A percentile compares a stretch with the other conserved stretches of the same genome.
phyloP scores from a whole-genome alignment of 2,113 vertebrate species.

The Psittacara wagleri region DNA sequence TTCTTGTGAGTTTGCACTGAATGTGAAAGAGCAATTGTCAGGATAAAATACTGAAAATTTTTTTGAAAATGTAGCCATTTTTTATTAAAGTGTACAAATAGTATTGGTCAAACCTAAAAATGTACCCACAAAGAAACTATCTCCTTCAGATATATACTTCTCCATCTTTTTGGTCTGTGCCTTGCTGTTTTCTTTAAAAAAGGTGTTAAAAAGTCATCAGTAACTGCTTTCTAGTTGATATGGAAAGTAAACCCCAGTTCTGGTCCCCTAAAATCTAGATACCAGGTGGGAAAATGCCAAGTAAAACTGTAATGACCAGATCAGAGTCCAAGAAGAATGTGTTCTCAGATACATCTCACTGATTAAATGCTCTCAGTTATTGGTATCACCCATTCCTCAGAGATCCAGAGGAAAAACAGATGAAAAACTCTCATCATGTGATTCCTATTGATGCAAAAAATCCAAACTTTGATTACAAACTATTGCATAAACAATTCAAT shows the following conservation, averaged over 20 bases:
- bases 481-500: neutral
- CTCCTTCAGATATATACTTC: neutral
- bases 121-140: fast-evolving
- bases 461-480: neutral
- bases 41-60: neutral
- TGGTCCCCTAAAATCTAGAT: neutral
- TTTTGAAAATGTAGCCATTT: neutral
- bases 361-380: neutral
- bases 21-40: neutral
- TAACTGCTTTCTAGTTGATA: neutral
- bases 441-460: neutral
- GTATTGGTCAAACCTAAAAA: neutral
- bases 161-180: neutral
- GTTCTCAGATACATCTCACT: neutral
- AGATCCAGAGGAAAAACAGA: neutral
- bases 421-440: neutral
- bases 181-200: neutral
- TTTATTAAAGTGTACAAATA: neutral
- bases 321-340: neutral
- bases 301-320: neutral
- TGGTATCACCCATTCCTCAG: neutral
- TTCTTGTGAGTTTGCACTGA: neutral
- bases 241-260: fast-evolving
- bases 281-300: neutral
- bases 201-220: neutral